phyloP scores from a whole-genome alignment of 2,113 vertebrate species.

The Manacus vitellinus region DNA sequence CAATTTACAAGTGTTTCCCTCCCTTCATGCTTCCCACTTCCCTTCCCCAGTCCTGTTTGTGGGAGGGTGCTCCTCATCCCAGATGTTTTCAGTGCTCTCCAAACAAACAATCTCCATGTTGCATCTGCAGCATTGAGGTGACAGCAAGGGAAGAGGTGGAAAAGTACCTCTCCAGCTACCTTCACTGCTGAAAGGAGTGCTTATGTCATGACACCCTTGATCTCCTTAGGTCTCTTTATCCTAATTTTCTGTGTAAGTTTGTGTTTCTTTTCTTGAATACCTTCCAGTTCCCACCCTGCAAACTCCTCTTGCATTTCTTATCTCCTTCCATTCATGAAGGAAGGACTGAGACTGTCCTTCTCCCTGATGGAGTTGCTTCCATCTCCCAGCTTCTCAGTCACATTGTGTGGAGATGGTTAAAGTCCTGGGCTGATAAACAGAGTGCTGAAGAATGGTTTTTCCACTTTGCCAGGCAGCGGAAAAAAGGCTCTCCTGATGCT shows the following conservation, averaged over 20 bases:
- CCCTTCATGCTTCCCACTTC: background rate
- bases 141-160: background rate
- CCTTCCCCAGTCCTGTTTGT: background rate
- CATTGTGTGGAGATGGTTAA: background rate
- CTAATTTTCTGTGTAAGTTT: background rate
- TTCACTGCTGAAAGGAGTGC: background rate
- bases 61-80: background rate
- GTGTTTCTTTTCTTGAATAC: background rate
- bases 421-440: background rate
- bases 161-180: background rate
- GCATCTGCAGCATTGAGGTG: background rate
- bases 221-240: background rate
- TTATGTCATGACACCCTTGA: background rate
- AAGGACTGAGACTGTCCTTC: background rate
- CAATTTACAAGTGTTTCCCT: background rate
- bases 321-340: background rate
- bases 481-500: slow-evolving; percentile 4
- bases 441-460: background rate
- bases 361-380: background rate
- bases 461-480: slow-evolving; percentile 37
- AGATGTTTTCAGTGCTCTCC: background rate
- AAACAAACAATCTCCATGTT: background rate
- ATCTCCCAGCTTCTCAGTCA: background rate
- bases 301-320: background rate
- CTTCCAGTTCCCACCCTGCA: background rate